Evolutionary conservation across 1,140 invertebrate species (phyloP).

Genomic region (Ceratosolen fusciceps): DNA sequence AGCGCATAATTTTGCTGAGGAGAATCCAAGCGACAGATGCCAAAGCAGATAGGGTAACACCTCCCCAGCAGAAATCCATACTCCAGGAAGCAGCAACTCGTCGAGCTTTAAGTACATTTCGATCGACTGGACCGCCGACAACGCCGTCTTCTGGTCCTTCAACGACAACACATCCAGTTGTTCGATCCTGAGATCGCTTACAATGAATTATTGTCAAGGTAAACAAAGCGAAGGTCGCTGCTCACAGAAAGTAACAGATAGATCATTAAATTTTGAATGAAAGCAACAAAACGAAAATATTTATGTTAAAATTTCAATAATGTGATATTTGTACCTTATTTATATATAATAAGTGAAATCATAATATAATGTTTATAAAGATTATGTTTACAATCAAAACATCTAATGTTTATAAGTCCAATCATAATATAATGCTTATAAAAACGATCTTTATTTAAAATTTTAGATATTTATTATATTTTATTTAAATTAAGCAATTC

Average conservation of each 20-base stretch:
- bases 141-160: constrained; percentile 81
- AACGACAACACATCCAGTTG: constrained; percentile 63
- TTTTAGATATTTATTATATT: too few species aligned
- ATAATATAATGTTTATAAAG: too few species aligned
- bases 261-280: background rate
- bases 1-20: constrained; percentile 90
- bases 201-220: constrained; percentile 91
- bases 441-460: too few species aligned
- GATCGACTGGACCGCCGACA: constrained; percentile 72
- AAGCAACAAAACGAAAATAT: too few species aligned
- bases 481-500: too few species aligned
- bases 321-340: too few species aligned
- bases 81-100: constrained; percentile 86
- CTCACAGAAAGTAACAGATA: background rate
- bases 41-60: constrained; percentile 82
- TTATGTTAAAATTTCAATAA: too few species aligned
- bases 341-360: too few species aligned
- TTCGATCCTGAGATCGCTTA: constrained; percentile 81
- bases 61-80: constrained; percentile 85
- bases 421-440: too few species aligned
- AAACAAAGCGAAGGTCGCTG: constrained; percentile 90
- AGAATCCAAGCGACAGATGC: constrained; percentile 88
- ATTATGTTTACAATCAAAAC: too few species aligned
- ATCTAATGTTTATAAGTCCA: too few species aligned
- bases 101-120: constrained; percentile 74